phyloP scores from a whole-genome alignment of 2,113 vertebrate genomes.

The Gymnobelideus leadbeateri region DNA sequence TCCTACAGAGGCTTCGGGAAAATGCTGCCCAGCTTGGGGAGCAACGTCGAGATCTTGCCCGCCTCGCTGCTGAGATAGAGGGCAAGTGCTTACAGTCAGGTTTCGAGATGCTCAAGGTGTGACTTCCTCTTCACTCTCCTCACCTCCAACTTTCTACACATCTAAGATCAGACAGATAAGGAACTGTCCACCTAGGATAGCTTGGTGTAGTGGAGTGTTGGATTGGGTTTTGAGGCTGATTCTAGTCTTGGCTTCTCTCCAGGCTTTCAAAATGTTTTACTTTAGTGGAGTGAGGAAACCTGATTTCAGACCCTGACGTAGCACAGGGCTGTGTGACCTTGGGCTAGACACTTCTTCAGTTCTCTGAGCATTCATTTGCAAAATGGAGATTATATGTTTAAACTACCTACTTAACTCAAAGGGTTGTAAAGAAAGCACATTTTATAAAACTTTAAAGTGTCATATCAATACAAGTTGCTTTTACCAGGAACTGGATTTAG shows the following conservation, averaged over 20 bases:
- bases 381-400: not conserved
- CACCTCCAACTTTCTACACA: constrained; percentile 42
- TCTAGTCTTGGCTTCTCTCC: not conserved
- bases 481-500: not conserved
- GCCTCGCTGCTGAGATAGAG: constrained; percentile 80
- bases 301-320: not conserved
- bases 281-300: not conserved
- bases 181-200: not conserved
- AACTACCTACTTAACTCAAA: not conserved
- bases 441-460: not conserved
- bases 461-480: not conserved
- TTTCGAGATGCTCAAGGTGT: constrained; percentile 84
- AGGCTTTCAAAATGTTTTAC: not conserved
- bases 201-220: not conserved
- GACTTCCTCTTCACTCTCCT: constrained; percentile 47
- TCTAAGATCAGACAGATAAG: not conserved
- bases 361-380: not conserved
- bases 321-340: not conserved
- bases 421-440: not conserved
- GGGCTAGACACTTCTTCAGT: not conserved
- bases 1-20: constrained; percentile 79
- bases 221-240: not conserved
- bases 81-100: constrained; percentile 81
- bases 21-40: constrained; percentile 78
- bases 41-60: constrained; percentile 74